A percentile compares a stretch with the other conserved stretches of the same genome.
Evolutionary conservation across 2,113 vertebrate genomes (phyloP).

Genomic region (Oxyura jamaicensis): DNA sequence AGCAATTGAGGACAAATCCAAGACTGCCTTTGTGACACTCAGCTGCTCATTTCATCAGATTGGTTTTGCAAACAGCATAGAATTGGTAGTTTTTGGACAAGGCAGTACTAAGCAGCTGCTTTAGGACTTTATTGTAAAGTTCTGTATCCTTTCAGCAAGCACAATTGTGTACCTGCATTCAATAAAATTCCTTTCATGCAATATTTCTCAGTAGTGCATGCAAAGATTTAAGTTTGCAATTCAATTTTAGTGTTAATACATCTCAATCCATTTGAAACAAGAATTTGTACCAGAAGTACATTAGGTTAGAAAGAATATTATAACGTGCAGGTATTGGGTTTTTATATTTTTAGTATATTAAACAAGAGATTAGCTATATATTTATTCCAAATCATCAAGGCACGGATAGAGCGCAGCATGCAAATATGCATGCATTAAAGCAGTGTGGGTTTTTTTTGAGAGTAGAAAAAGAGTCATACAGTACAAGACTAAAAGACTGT

Average conservation of each 20-base stretch:
- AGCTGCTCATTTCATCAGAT: slow-evolving; percentile 67
- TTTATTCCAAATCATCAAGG: slow-evolving; percentile 56
- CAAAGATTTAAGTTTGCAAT: slow-evolving; percentile 58
- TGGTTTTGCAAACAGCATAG: slow-evolving; percentile 63
- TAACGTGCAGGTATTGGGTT: slow-evolving; percentile 67
- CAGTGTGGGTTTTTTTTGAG: slow-evolving; percentile 12
- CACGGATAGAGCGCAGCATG: slow-evolving; percentile 74
- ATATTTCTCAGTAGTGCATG: slow-evolving; percentile 76
- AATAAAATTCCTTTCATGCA: slow-evolving; percentile 79
- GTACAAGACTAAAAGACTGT: slow-evolving; percentile 82
- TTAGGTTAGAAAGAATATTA: slow-evolving; percentile 67
- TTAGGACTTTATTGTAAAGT: slow-evolving; percentile 44
- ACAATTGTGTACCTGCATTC: slow-evolving; percentile 52
- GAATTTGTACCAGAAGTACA: slow-evolving; percentile 56
- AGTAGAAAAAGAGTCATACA: slow-evolving; percentile 37
- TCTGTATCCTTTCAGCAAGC: slow-evolving; percentile 56
- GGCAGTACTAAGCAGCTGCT: slow-evolving; percentile 61
- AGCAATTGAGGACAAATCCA: slow-evolving; percentile 76
- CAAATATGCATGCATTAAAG: slow-evolving; percentile 78
- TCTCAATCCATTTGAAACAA: slow-evolving; percentile 39
- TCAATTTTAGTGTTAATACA: slow-evolving; percentile 65
- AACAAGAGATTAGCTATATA: slow-evolving; percentile 49
- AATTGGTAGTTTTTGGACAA: slow-evolving; percentile 64
- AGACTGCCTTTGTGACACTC: slow-evolving; percentile 72
- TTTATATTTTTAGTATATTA: slow-evolving; percentile 62